phyloP scores from a whole-genome alignment of 2,797 vertebrate species.

The Bovichtus diacanthus region DNA sequence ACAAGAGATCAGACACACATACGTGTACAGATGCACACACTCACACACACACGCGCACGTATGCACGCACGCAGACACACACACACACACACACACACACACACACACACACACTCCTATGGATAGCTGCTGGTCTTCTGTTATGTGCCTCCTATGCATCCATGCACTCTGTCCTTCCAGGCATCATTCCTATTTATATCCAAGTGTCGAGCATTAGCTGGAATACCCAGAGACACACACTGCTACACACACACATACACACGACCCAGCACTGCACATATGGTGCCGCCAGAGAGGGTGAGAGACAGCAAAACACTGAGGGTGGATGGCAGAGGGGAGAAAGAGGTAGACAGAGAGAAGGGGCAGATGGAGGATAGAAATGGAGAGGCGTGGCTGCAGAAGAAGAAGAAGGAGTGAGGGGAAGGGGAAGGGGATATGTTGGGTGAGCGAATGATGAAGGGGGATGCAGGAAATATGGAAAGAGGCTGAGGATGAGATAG shows the following conservation, averaged over 20 bases:
- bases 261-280: slow-evolving; percentile 68
- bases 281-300: slow-evolving; percentile 70
- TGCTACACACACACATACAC: slow-evolving; percentile 49
- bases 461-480: slow-evolving; percentile 36
- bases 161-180: slow-evolving; percentile 76
- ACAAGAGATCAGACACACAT: slow-evolving; percentile 24
- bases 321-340: slow-evolving; percentile 50
- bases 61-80: slow-evolving; percentile 24
- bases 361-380: slow-evolving; percentile 43
- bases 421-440: slow-evolving; percentile 32
- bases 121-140: slow-evolving; percentile 67
- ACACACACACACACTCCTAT: slow-evolving; percentile 36
- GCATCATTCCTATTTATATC: slow-evolving; percentile 83
- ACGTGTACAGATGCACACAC: background rate
- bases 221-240: slow-evolving; percentile 60
- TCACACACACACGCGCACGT: slow-evolving; percentile 9
- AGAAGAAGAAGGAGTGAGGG: slow-evolving; percentile 19
- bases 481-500: slow-evolving; percentile 41
- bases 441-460: slow-evolving; percentile 22
- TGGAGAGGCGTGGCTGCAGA: slow-evolving; percentile 11
- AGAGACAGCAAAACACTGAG: slow-evolving; percentile 61
- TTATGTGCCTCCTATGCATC: slow-evolving; percentile 75
- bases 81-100: slow-evolving; percentile 15
- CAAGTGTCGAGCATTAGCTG: slow-evolving; percentile 70
- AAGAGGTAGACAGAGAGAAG: slow-evolving; percentile 38